These are phyloP conservation scores for Brevimyrus niger DNA, from an alignment of 2,113 vertebrate species.

Conservation along the genomic window DNA sequence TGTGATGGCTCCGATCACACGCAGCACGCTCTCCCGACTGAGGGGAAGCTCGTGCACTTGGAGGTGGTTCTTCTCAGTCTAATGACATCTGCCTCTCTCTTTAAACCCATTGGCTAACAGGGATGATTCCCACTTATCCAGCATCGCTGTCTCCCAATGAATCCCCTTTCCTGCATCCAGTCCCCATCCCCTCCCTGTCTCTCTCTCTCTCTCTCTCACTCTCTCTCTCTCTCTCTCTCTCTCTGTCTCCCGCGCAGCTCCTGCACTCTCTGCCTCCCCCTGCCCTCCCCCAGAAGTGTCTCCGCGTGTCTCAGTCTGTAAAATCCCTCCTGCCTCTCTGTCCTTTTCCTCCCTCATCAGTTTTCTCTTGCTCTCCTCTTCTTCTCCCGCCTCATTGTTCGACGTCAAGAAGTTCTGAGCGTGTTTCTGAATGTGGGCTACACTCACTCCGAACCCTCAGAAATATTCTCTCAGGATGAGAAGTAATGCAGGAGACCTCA, in stretches of 20 bases:
- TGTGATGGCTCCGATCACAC: slow-evolving; percentile 43
- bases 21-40: slow-evolving; percentile 48
- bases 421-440: slow-evolving; percentile 2
- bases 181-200: neutral
- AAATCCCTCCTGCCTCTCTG: neutral
- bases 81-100: slow-evolving; percentile 64
- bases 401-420: neutral
- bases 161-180: slow-evolving; percentile 43
- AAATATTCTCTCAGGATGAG: neutral
- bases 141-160: slow-evolving; percentile 54
- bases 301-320: neutral
- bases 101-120: slow-evolving; percentile 64
- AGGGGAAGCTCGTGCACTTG: slow-evolving; percentile 43
- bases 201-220: neutral
- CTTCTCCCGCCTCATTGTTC: neutral
- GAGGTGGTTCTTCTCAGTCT: slow-evolving; percentile 61
- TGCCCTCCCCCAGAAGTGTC: neutral
- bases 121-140: slow-evolving; percentile 62
- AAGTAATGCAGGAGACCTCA: neutral
- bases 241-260: neutral
- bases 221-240: neutral
- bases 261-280: neutral
- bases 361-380: neutral
- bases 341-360: neutral
- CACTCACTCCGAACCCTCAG: slow-evolving; percentile 7